Evolutionary conservation across 2,888 invertebrate species (phyloP).

Genomic region (Eurytoma californica): DNA sequence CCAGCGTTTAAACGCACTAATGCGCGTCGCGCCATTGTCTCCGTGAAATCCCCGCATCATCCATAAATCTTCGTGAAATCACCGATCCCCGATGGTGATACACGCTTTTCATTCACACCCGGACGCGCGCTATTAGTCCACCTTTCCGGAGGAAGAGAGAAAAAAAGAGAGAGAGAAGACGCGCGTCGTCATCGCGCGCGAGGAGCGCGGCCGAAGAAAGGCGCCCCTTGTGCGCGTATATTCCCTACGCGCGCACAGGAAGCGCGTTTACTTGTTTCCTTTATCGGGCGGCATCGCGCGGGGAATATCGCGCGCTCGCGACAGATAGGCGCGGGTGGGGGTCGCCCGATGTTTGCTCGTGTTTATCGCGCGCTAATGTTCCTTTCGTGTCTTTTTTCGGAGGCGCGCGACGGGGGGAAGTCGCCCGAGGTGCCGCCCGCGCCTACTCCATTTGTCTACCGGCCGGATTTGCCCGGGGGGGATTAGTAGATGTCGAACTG

Average conservation of each 20-base stretch:
- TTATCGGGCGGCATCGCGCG: background rate
- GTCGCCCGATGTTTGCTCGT: background rate
- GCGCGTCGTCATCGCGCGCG: background rate
- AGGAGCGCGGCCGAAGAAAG: constrained; percentile 9
- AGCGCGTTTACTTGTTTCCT: constrained; percentile 18
- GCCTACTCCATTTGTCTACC: no score
- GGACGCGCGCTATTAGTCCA: constrained; percentile 12
- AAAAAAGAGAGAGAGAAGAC: background rate
- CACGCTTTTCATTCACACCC: constrained; percentile 5
- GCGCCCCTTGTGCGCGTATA: constrained; percentile 10
- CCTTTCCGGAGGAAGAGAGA: background rate
- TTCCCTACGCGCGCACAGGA: constrained; percentile 35
- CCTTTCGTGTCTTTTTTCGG: constrained; percentile 20
- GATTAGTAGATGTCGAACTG: no score
- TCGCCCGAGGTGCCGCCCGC: background rate
- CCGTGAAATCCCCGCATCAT: no score
- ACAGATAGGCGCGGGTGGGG: background rate
- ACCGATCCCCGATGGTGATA: background rate
- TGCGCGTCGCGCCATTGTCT: no score
- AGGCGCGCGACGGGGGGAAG: background rate
- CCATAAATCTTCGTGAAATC: no score
- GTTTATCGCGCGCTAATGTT: constrained; percentile 9
- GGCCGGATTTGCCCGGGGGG: no score
- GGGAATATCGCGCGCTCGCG: constrained; percentile 30
- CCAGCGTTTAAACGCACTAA: no score